These are phyloP conservation scores for Tetramorium parvispinum DNA, from an alignment of 1,140 invertebrate genomes.

Conservation along the genomic window DNA sequence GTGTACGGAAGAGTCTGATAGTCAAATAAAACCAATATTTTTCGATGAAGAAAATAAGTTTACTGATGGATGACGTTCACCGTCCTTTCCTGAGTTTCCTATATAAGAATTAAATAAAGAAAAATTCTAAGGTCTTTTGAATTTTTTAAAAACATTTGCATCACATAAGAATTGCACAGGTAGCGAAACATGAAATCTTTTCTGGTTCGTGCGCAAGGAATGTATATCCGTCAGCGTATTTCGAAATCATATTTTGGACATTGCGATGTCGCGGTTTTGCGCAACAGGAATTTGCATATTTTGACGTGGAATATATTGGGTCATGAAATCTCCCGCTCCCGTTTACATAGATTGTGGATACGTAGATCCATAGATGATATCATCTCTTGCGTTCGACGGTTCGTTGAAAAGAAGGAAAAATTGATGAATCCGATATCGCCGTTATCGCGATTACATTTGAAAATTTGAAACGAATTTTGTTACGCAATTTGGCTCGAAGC, in stretches of 20 bases:
- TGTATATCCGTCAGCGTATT: slow-evolving; percentile 24
- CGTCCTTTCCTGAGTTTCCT: too few relatives aligned
- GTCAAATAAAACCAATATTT: slow-evolving; percentile 70
- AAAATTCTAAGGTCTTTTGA: not conserved
- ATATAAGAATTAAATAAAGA: not conserved
- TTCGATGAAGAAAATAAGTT: slow-evolving; percentile 48
- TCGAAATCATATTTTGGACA: slow-evolving; percentile 50
- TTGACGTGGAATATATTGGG: slow-evolving; percentile 36
- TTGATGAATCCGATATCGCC: slow-evolving; percentile 15
- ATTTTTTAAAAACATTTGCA: not conserved
- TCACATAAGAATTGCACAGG: not conserved
- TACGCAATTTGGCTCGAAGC: slow-evolving; percentile 5
- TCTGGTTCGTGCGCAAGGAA: not conserved
- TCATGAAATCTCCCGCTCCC: slow-evolving; percentile 59
- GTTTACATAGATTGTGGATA: slow-evolving; percentile 63
- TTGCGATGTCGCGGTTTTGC: slow-evolving; percentile 11
- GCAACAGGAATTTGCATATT: slow-evolving; percentile 68
- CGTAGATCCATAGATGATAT: slow-evolving; percentile 28
- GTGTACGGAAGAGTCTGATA: slow-evolving; percentile 46
- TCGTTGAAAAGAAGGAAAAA: slow-evolving; percentile 39
- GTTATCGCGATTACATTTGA: slow-evolving; percentile 9
- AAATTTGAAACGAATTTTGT: slow-evolving; percentile 41
- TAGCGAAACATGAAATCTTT: not conserved
- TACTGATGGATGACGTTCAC: not conserved
- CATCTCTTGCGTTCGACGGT: not conserved